Evolutionary conservation across 2,113 vertebrate genomes (phyloP).

Genomic region (Phycodurus eques): DNA sequence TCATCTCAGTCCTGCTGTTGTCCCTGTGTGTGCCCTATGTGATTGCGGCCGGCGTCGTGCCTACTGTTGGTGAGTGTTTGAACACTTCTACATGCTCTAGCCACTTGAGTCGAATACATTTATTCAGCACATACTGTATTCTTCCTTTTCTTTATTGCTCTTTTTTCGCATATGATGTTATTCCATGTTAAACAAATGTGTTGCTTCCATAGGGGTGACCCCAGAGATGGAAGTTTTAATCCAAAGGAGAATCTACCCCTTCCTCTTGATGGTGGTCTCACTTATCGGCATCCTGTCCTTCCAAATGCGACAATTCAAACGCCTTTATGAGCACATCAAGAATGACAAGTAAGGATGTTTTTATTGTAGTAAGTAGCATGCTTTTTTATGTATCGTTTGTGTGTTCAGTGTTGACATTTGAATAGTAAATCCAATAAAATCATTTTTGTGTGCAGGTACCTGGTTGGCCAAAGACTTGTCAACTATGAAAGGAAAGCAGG

Average conservation of each 20-base stretch:
- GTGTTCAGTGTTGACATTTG: neutral
- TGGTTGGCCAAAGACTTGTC: conserved; percentile 96
- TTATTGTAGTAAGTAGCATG: neutral
- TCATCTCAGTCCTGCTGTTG: conserved; percentile 91
- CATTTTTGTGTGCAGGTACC: conserved; percentile 77
- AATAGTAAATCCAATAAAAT: neutral
- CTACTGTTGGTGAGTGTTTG: conserved; percentile 81
- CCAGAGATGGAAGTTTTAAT: conserved; percentile 96
- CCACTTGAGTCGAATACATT: neutral
- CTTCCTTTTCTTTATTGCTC: neutral
- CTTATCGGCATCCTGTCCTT: conserved; percentile 95
- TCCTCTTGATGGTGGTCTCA: conserved; percentile 94
- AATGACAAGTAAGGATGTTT: conserved; percentile 90
- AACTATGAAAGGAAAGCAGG: conserved; percentile 94
- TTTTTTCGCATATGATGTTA: neutral
- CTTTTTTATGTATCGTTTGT: neutral
- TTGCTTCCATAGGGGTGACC: conserved; percentile 80
- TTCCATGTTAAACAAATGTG: neutral
- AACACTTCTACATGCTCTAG: neutral
- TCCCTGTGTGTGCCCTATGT: conserved; percentile 93
- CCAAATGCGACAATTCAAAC: conserved; percentile 98
- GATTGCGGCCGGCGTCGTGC: conserved; percentile 88
- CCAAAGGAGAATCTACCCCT: conserved; percentile 95
- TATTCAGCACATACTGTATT: neutral
- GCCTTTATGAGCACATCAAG: conserved; percentile 99